Base-by-base conservation (phyloP, 2,113 vertebrate genomes). In the Fregata magnificens region DNA sequence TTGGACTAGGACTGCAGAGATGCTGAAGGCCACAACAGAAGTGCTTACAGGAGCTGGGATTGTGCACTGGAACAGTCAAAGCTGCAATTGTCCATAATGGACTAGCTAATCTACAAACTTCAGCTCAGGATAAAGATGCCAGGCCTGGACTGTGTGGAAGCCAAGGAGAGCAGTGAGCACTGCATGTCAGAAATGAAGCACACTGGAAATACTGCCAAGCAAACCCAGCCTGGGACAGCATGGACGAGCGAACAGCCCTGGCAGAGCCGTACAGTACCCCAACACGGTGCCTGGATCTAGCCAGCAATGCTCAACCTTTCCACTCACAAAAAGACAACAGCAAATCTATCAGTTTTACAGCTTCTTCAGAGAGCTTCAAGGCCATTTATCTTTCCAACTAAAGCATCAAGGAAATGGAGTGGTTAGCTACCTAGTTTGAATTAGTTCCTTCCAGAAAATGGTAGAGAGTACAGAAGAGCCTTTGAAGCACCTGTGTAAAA, bases 401-500 rank as follows among this genome's bases (percentile, higher is more conserved):
- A 72, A 62, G 55, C 36, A 96, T 53, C n/a, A 81, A 85, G 52
- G 52, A 92, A 85, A 92, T 15, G 5, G 73, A 92, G n/a, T 42
- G 29, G 71, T 94, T 93, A 85, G 70, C 55, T 88, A 87, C 52
- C 63, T 69, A n/a, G 47, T 69, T 45, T 91, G 56, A 90, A 96
- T 67, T 81, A 80, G 25, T 78, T 90, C 52, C 52, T 91, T 96
- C 70, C 74, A 93, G 44, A 92, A 96, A 89, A 88, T 32, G 44
- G 56, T 45, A 76, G 28, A 66, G 32, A 85, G 49, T 49, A 78
- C 58, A 88, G 58, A 95, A 91, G 11, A 91, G 53, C 40, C 74
- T 96, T 93, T 88, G 86, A 92, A 96, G 95, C 29, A 86, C 28
- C 77, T 72, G 44, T 56, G 67, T 55, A 80, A 93, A 95, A 90